Percentiles rank a stretch among this genome's conserved stretches.
Evolutionary conservation across 2,113 vertebrate genomes (phyloP).

Genomic region (Semnornis frantzii): DNA sequence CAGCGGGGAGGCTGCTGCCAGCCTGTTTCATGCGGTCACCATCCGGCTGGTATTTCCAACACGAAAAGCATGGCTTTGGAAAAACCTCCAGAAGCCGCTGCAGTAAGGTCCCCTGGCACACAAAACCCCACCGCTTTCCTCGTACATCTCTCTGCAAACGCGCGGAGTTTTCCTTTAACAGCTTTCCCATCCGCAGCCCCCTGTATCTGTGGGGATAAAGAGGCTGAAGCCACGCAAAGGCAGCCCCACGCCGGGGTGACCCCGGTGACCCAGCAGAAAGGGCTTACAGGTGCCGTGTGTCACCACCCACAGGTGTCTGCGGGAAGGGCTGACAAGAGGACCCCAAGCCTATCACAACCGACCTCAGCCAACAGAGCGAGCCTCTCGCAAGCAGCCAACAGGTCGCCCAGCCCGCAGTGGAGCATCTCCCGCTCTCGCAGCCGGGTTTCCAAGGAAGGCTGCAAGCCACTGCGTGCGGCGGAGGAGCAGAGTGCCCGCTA

Average conservation of each 20-base stretch:
- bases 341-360: background rate
- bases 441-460: background rate
- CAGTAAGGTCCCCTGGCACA: background rate
- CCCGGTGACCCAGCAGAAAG: background rate
- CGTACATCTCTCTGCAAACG: background rate
- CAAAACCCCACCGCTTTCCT: background rate
- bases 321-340: background rate
- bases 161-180: background rate
- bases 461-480: background rate
- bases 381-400: background rate
- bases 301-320: slow-evolving; percentile 15
- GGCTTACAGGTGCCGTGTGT: background rate
- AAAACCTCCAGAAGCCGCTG: background rate
- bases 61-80: background rate
- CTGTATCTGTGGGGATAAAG: background rate
- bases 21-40: background rate
- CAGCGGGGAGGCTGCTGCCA: background rate
- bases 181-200: background rate
- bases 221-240: background rate
- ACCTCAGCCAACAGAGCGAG: background rate
- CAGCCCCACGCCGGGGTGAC: background rate
- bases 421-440: background rate
- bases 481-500: slow-evolving; percentile 29
- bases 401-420: background rate
- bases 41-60: background rate